Evolutionary conservation across 2,113 vertebrate species (phyloP), one percentile per base, ranked within the genome.

Genomic region (Cyanoramphus novaezelandiae): DNA sequence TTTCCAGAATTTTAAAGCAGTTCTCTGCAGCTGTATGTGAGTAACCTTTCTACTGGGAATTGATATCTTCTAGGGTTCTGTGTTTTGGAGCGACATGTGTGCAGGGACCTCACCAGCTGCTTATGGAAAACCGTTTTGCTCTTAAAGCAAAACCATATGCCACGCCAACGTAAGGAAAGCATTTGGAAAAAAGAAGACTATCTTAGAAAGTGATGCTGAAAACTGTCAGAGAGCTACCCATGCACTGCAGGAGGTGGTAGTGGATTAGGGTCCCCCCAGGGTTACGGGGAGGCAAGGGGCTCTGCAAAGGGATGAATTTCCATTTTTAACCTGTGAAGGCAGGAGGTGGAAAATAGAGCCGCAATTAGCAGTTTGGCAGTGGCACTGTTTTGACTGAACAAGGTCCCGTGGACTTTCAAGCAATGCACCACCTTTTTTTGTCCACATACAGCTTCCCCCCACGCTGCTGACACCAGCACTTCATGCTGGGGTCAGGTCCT

Each of bases 71-170:
- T 67, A 92, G 68, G 74, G 53, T 71, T 96, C 59, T 82, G 16
- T 43, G 39, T 93, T 95, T 86, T 70, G 59, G 84, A 88, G 16
- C 14, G 94, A 83, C 70, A 63, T 35, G 68, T 69, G 50, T 77
- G 81, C 68, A 50, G 88, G 49, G 90, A 85, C 91, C 67, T 90
- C 69, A 71, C 76, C 89, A 92, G 95, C 96, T 76, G 90, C 88
- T 86, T 94, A 49, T 77, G 85, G 76, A 95, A 89, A 95, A 85
- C 67, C 62, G 77, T 89, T 92, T 93, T 96, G 74, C 69, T 85
- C 83, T 68, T 93, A 96, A 97, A 98, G 74, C 62, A 90, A 92
- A 97, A 97, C 94, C 97, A 97, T 90, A 95, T 97, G 97, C 95
- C 91, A 89, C 62, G 39, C 62, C 77, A 92, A 93, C 72, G 84